Base-by-base conservation (phyloP, 2,797 vertebrate species). In the Periophthalmus magnuspinnatus region DNA sequence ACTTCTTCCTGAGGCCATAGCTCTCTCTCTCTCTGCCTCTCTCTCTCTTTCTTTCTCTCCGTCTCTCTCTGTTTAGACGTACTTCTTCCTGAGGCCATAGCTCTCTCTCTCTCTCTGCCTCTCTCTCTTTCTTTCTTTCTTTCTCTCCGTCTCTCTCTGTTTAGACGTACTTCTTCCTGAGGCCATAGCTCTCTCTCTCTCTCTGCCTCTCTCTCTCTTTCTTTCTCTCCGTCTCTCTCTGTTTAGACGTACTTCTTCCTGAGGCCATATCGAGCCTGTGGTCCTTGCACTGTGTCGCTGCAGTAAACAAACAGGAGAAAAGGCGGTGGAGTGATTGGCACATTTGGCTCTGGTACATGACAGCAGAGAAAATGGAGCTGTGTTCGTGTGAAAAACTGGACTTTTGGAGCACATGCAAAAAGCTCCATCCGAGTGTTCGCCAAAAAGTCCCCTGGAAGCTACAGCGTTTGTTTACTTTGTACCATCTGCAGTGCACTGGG, bases 11-110 rank as follows among this genome's bases (percentile, higher is more conserved):
- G n/a, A n/a, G n/a, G n/a, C n/a, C n/a, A n/a, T n/a, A n/a, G n/a
- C 61, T 67, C 68, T 71, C 59, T 36, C 69, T 52, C 61, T 48
- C 68, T 52, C 48, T n/a, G n/a, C n/a, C n/a, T 83, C 75, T 82
- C 56, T 48, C 76, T 63, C 70, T 83, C 65, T 71, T 69, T 59
- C 67, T 22, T 54, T 80, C 63, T 76, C 75, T 84, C 76, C 45
- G 3, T 45, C 4, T 21, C 28, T 28, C 28, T 76, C 65, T 74
- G n/a, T n/a, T n/a, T n/a, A n/a, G n/a, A n/a, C n/a, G n/a, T n/a
- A n/a, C n/a, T n/a, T n/a, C n/a, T n/a, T n/a, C n/a, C n/a, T n/a
- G n/a, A n/a, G n/a, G n/a, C n/a, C n/a, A n/a, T n/a, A n/a, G n/a
- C 62, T 28, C 28, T 28, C 28, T 28, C 28, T 28, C 28, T 28